Percentiles rank a stretch among this genome's conserved stretches.
Evolutionary conservation across 2,797 vertebrate species (phyloP).

Genomic region (Squalus acanthias): DNA sequence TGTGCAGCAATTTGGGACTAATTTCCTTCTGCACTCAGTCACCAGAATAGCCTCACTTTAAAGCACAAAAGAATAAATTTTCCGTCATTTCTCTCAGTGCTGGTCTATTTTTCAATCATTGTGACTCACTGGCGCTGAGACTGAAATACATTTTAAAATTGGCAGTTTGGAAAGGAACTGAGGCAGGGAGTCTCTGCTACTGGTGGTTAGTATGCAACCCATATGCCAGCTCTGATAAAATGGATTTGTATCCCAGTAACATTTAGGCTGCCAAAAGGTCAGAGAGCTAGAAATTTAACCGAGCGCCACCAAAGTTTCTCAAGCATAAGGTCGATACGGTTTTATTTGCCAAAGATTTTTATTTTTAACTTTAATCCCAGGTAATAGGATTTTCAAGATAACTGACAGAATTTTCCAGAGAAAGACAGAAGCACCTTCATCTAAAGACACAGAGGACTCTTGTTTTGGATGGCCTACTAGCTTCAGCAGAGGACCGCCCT

Average conservation of each 20-base stretch:
- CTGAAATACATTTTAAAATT: not conserved
- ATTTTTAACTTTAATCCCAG: not conserved
- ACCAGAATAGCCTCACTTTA: not conserved
- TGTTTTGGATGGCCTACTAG: not conserved
- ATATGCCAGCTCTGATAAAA: not conserved
- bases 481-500: too few species aligned
- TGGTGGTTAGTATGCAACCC: not conserved
- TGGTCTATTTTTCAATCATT: slow-evolving; percentile 12
- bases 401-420: not conserved
- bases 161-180: not conserved
- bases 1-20: not conserved
- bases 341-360: not conserved
- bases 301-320: not conserved
- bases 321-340: not conserved
- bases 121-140: not conserved
- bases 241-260: not conserved
- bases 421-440: not conserved
- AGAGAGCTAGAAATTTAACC: not conserved
- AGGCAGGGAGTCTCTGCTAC: not conserved
- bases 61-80: not conserved
- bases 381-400: not conserved
- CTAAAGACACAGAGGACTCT: not conserved
- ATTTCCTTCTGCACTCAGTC: not conserved
- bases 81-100: not conserved
- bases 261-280: not conserved